phyloP scores from a whole-genome alignment of 2,113 vertebrate species.

The Xiphophorus couchianus region DNA sequence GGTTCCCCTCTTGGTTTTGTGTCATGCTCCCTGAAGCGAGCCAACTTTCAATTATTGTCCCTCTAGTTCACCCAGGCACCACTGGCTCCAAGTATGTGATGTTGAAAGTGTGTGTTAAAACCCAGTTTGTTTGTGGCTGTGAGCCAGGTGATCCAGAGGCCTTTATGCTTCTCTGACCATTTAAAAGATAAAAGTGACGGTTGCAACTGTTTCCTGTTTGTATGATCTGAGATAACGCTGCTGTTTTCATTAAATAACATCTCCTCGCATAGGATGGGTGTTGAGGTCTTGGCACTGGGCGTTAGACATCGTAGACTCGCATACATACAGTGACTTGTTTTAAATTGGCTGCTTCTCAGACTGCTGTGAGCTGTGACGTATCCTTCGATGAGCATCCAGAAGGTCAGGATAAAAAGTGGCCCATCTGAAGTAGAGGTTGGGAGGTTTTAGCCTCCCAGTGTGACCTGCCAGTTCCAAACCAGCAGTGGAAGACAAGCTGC shows the following conservation, averaged over 20 bases:
- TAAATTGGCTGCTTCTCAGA: conserved; percentile 45
- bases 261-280: conserved; percentile 25
- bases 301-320: conserved; percentile 48
- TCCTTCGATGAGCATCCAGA: conserved; percentile 47
- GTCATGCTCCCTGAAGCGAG: conserved; percentile 83
- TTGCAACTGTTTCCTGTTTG: conserved; percentile 46
- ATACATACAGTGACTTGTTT: conserved; percentile 47
- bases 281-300: conserved; percentile 40
- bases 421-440: conserved; percentile 34
- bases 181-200: conserved; percentile 66
- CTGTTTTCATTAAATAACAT: conserved; percentile 39
- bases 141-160: conserved; percentile 75
- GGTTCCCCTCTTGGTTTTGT: conserved; percentile 73
- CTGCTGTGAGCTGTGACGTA: conserved; percentile 69
- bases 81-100: conserved; percentile 64
- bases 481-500: conserved; percentile 65
- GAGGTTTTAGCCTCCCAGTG: conserved; percentile 64
- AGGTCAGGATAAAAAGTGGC: conserved; percentile 68
- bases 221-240: conserved; percentile 61
- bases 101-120: conserved; percentile 66
- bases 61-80: conserved; percentile 72
- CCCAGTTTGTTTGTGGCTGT: conserved; percentile 80
- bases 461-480: conserved; percentile 65
- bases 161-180: conserved; percentile 71
- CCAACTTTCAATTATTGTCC: conserved; percentile 84